Evolutionary conservation across 1,140 invertebrate genomes (phyloP).

Genomic region (Camponotus vicinus): DNA sequence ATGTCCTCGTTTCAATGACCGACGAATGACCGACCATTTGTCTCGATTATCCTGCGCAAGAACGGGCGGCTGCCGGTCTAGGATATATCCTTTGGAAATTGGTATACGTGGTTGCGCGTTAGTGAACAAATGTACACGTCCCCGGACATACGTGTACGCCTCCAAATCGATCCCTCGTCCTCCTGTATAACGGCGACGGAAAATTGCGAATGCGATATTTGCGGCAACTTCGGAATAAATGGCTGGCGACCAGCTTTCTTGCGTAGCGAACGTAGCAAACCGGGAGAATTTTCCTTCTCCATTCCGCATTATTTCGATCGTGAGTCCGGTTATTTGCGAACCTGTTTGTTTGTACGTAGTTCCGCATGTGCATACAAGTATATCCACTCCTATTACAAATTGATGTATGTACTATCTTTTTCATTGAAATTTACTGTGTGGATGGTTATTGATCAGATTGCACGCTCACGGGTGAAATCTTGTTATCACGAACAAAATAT

Average conservation of each 20-base stretch:
- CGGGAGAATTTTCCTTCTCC: neutral
- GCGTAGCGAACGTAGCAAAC: constrained; percentile 5
- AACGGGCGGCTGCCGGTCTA: neutral
- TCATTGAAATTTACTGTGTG: constrained; percentile 41
- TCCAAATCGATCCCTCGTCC: constrained; percentile 4
- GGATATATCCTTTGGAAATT: constrained; percentile 36
- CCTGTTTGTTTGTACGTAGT: constrained; percentile 38
- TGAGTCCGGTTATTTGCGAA: constrained; percentile 38
- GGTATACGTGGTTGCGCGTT: neutral
- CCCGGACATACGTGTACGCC: neutral
- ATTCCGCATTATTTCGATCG: constrained; percentile 24
- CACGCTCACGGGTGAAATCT: constrained; percentile 26
- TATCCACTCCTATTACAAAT: constrained; percentile 33
- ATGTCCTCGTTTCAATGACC: constrained; percentile 55
- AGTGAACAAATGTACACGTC: constrained; percentile 28
- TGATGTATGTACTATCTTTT: constrained; percentile 46
- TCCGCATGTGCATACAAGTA: neutral
- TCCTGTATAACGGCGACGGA: constrained; percentile 40
- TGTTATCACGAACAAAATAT: neutral
- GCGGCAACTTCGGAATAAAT: constrained; percentile 48
- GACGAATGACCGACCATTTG: constrained; percentile 55
- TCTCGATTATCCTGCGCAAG: constrained; percentile 48
- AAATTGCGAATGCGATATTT: constrained; percentile 55
- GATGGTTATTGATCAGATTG: constrained; percentile 42
- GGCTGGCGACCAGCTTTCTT: constrained; percentile 50